phyloP scores from a whole-genome alignment of 2,888 invertebrate genomes.

The Clunio marinus region DNA sequence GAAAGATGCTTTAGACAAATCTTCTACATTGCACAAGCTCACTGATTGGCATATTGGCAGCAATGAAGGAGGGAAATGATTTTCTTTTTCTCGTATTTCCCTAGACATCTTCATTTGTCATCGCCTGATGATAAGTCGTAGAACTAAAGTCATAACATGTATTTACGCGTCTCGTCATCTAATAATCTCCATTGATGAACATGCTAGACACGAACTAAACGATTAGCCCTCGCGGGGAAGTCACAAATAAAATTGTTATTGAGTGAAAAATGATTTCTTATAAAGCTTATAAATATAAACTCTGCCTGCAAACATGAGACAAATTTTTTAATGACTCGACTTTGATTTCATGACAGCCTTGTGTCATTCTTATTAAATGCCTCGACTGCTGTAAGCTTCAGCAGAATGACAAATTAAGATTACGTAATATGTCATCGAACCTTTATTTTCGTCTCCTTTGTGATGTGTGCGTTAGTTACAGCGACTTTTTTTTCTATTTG shows the following conservation, averaged over 20 bases:
- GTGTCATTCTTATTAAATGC: no score
- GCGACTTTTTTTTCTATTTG: constrained; percentile 18
- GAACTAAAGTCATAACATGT: neutral
- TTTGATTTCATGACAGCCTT: no score
- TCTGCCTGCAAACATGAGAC: no score
- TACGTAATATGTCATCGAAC: no score
- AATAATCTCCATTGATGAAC: neutral
- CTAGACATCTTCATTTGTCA: constrained; percentile 22
- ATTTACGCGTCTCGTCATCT: neutral
- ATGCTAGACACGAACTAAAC: neutral
- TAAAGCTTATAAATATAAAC: no score
- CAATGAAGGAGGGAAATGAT: neutral
- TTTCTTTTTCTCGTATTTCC: constrained; percentile 17
- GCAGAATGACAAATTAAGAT: no score
- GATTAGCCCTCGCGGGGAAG: neutral
- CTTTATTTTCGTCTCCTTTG: no score
- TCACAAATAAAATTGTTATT: neutral
- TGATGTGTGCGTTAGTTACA: neutral
- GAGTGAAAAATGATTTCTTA: constrained; percentile 11
- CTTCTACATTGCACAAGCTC: constrained; percentile 19
- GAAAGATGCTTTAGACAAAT: constrained; percentile 8
- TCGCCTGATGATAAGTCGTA: neutral
- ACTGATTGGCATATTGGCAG: constrained; percentile 31
- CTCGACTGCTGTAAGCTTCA: no score
- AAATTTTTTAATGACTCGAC: no score